Base-by-base conservation (phyloP, 2,797 vertebrate genomes). In the Luscinia luscinia region DNA sequence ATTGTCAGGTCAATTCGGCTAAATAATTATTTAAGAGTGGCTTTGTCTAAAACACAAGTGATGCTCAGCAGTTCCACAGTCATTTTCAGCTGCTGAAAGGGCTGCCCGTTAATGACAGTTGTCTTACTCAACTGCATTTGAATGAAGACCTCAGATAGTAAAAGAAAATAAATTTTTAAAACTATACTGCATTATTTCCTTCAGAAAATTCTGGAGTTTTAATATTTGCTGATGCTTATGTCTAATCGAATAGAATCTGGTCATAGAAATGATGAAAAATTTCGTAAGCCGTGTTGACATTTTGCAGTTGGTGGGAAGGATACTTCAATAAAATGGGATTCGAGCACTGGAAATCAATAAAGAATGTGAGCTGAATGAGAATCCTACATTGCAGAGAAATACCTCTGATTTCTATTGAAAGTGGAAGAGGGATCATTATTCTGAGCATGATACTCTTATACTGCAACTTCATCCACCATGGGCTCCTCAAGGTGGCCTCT, bases 251-350 rank as follows among this genome's bases (percentile, higher is more conserved):
- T 67, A 69, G 34, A 93, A 88, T 70, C 88, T 61, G 52, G 64
- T 87, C 84, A 94, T 82, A 63, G 86, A 96, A 94, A 75, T 59
- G 34, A 95, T 81, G 74, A 45, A 84, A 91, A 94, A 95, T 96
- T 97, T 97, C 95, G 82, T 96, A 96, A 97, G 96, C 75, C 88
- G 54, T 48, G 86, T 80, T 97, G 97, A 96, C 96, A 97, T 96
- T 94, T 96, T 96, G 70, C 92, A 95, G 94, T 95, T 97, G 79
- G 87, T 96, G 34, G 66, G 90, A 58, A 96, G 84, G 87, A 84
- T 93, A 72, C 72, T 94, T 97, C 93, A 97, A 89, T 96, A 96
- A 97, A 96, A 96, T 66, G 93, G 6, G 90, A 96, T 95, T 95
- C 3, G 2, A 88, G 58, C 81, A 82, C 90, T 94, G 52, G 62